phyloP scores from a whole-genome alignment of 2,113 vertebrate species.

The Cryptotis parvus region DNA sequence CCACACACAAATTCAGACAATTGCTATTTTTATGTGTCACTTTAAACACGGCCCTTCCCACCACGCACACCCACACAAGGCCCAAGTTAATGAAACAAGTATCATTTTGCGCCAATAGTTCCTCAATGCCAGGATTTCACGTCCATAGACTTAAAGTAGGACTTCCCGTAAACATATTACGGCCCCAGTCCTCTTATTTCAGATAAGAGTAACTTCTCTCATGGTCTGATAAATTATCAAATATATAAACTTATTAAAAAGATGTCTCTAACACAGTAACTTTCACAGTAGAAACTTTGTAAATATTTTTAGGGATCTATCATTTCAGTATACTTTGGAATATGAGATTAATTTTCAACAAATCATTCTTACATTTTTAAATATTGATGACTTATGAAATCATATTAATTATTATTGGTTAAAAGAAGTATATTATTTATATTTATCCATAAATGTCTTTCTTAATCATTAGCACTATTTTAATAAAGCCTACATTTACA shows the following conservation, averaged over 20 bases:
- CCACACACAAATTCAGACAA: constrained; percentile 98
- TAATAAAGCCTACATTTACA: constrained; percentile 43
- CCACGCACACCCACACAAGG: constrained; percentile 67
- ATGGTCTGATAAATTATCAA: constrained; percentile 68
- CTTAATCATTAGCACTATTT: constrained; percentile 40
- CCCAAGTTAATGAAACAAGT: constrained; percentile 93
- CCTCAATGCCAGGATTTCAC: constrained; percentile 80
- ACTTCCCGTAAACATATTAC: constrained; percentile 78
- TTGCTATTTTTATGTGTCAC: constrained; percentile 96
- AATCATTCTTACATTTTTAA: constrained; percentile 11
- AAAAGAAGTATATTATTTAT: constrained; percentile 59
- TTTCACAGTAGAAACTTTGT: constrained; percentile 34
- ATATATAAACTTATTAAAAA: constrained; percentile 41
- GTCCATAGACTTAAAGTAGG: constrained; percentile 79
- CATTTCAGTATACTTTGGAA: constrained; percentile 50
- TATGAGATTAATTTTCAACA: constrained; percentile 47
- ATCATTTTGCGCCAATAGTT: constrained; percentile 84
- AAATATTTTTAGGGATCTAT: constrained; percentile 22
- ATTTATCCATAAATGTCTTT: not conserved
- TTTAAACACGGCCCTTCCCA: constrained; percentile 88
- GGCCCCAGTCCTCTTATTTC: constrained; percentile 54
- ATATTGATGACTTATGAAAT: not conserved
- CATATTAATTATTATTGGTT: constrained; percentile 42
- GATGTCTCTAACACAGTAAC: constrained; percentile 57
- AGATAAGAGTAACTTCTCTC: constrained; percentile 57